Percentiles rank a stretch among this genome's conserved stretches.
phyloP scores from a whole-genome alignment of 2,113 vertebrate genomes.

The Perca flavescens region DNA sequence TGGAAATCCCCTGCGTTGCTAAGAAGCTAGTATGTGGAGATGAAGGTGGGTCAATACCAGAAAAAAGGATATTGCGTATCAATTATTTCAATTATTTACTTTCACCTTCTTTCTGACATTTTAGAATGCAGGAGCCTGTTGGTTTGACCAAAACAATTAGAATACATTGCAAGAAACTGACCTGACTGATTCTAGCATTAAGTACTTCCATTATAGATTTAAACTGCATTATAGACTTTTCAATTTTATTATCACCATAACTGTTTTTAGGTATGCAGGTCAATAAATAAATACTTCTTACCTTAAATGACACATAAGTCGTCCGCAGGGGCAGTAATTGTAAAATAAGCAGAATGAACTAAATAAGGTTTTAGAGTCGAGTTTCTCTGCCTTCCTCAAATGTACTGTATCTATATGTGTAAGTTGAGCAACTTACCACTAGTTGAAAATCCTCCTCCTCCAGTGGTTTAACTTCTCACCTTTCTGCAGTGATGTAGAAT shows the following conservation, averaged over 20 bases:
- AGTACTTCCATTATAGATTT: background rate
- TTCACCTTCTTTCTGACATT: background rate
- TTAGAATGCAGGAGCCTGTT: background rate
- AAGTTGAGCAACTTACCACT: too few species aligned
- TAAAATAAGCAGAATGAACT: background rate
- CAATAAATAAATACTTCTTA: background rate
- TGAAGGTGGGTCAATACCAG: slow-evolving; percentile 85
- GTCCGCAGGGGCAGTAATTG: background rate
- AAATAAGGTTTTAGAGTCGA: background rate
- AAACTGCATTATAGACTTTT: background rate
- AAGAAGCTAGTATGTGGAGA: slow-evolving; percentile 97
- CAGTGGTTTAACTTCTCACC: too few species aligned
- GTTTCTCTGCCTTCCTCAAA: too few species aligned
- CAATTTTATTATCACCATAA: background rate
- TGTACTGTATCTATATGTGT: too few species aligned
- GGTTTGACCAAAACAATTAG: background rate
- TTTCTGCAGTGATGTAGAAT: too few species aligned
- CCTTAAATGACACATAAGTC: background rate
- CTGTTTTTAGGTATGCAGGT: background rate
- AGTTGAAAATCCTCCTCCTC: too few species aligned
- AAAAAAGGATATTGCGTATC: background rate
- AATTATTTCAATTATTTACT: background rate
- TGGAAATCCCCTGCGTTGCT: slow-evolving; percentile 91
- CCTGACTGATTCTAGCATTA: background rate
- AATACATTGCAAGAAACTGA: background rate